Percentiles rank a stretch among this genome's conserved stretches.
phyloP scores from a whole-genome alignment of 1,140 invertebrate genomes.

The Phymorhynchus buccinoides region DNA sequence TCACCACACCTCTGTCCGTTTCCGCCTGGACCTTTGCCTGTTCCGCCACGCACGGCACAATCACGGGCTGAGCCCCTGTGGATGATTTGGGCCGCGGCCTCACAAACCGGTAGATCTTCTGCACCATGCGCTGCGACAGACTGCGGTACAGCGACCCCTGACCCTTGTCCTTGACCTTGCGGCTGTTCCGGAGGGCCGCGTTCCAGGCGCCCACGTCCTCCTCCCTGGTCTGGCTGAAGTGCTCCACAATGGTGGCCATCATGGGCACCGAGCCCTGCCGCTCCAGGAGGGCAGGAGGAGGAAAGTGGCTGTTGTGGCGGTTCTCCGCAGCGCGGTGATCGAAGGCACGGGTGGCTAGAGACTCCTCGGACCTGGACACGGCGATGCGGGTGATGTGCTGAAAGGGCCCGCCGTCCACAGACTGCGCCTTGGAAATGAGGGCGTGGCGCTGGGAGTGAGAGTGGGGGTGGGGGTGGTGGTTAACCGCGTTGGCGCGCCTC shows the following conservation, averaged over 20 bases:
- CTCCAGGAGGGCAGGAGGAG: neutral
- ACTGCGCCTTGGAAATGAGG: slow-evolving; percentile 15
- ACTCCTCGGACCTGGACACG: slow-evolving; percentile 29
- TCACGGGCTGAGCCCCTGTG: neutral
- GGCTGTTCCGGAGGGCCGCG: slow-evolving; percentile 7
- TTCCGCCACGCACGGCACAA: neutral
- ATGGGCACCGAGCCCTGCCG: slow-evolving; percentile 26
- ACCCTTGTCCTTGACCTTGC: neutral
- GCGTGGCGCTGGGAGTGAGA: no score
- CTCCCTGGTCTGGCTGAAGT: neutral
- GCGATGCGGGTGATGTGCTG: slow-evolving; percentile 30
- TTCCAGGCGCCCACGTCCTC: slow-evolving; percentile 26
- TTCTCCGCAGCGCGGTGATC: neutral
- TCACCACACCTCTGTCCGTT: neutral
- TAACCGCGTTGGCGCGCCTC: no score
- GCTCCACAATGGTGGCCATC: slow-evolving; percentile 35
- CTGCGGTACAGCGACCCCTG: slow-evolving; percentile 12
- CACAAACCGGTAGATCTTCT: slow-evolving; percentile 21
- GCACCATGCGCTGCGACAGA: slow-evolving; percentile 35
- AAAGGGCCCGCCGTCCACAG: slow-evolving; percentile 3
- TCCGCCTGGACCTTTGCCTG: neutral
- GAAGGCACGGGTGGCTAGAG: neutral
- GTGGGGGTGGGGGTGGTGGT: no score
- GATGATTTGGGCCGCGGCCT: neutral
- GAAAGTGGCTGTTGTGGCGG: neutral